Base-by-base conservation (phyloP, 92 coral and sea anemone species). In the Meandrina meandrites region DNA sequence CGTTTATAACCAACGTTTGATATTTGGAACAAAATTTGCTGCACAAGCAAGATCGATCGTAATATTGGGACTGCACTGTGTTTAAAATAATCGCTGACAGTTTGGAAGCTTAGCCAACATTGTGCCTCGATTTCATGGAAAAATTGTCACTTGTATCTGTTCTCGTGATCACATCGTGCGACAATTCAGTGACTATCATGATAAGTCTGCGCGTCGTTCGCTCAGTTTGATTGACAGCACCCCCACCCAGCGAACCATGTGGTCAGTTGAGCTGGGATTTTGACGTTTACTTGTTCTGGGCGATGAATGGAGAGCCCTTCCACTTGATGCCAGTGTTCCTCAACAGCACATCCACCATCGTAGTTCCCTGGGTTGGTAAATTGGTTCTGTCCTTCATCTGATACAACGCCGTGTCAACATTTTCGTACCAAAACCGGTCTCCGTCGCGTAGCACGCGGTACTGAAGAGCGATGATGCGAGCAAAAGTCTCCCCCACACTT, bases 381-480 rank as follows among this genome's bases (percentile, higher is more conserved):
- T 62, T 87, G 81, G 92, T 84, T 53, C 99, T 92, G 91, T 95
- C 98, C 56, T 86, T 95, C 40, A 90, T 70, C 76, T 89, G 90
- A 76, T 97, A 92, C 78, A 97, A 80, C 58, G 91, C 86, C 4
- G 96, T 94, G 79, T 93, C 91, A 24, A 91, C 91, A 67, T 93
- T 97, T 76, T 97, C 99, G 72, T 93, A 97, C 99, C 99, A 97
- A 93, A 95, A 97, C 28, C 99, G 90, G 58, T 97, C 99, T 10
- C 98, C 99, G 83, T 97, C 98, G 28, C 99, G 94, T 32, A 97
- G 79, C 30, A 93, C 84, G 35, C 92, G 95, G 81, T 92, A 97
- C 87, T 97, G 99, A 84, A 88, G 92, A 4, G 99, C 97, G 50
- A 97, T 93, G 66, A 97, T 93, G 19, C 95, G 96, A 8, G 98